phyloP scores from a whole-genome alignment of 2,797 vertebrate genomes.

The Erethizon dorsatum region DNA sequence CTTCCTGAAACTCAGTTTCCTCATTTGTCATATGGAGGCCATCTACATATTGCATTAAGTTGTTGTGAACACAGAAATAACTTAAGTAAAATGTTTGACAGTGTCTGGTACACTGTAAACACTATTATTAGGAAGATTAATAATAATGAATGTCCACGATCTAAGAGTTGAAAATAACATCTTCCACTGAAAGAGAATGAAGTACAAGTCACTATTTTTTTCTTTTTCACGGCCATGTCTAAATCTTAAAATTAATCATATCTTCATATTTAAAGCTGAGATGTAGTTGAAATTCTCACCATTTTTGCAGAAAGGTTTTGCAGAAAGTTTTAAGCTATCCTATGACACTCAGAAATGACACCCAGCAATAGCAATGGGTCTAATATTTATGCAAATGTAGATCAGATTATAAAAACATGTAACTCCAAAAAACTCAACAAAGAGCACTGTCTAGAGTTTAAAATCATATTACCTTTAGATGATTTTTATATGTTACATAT shows the following conservation, averaged over 20 bases:
- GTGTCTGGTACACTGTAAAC: background rate
- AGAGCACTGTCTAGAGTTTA: constrained; percentile 35
- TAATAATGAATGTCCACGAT: background rate
- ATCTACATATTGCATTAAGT: background rate
- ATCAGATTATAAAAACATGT: constrained; percentile 29
- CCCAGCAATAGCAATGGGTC: background rate
- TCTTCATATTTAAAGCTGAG: constrained; percentile 45
- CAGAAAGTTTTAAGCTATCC: constrained; percentile 1
- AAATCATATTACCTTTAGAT: constrained; percentile 46
- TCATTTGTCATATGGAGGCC: background rate
- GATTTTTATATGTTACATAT: constrained; percentile 1
- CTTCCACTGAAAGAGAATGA: background rate
- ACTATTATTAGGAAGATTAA: background rate
- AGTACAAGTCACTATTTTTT: background rate
- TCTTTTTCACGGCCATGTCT: background rate
- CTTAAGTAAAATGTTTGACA: constrained; percentile 20
- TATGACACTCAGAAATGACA: constrained; percentile 21
- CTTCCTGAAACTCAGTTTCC: constrained; percentile 18
- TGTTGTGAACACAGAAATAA: background rate
- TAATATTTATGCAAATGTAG: constrained; percentile 1
- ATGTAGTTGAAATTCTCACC: background rate
- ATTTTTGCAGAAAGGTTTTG: background rate
- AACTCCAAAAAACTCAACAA: constrained; percentile 23
- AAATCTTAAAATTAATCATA: constrained; percentile 54
- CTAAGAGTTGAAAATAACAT: background rate